Percentiles rank a stretch among this genome's conserved stretches.
phyloP scores from a whole-genome alignment of 2,888 invertebrate genomes.

The Synergus gifuensis region DNA sequence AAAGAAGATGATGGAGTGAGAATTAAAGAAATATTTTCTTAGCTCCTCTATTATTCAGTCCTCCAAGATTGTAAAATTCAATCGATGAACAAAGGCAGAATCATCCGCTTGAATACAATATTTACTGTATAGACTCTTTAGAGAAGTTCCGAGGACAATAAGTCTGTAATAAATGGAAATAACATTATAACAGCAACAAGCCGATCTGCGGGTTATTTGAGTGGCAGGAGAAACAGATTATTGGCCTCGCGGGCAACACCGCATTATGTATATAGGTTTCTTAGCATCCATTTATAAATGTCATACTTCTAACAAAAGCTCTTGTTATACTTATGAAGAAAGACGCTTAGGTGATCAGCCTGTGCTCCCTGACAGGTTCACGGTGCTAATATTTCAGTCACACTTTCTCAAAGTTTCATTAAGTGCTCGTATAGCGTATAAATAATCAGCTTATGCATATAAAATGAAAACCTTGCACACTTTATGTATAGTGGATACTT shows the following conservation, averaged over 20 bases:
- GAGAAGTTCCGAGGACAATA: not conserved
- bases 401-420: slow-evolving; percentile 29
- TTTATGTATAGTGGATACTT: not conserved
- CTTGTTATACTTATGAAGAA: slow-evolving; percentile 21
- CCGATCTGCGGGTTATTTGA: slow-evolving; percentile 21
- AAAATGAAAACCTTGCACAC: not conserved
- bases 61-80: not conserved
- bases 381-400: not conserved
- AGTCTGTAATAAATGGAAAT: not conserved
- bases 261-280: slow-evolving; percentile 39
- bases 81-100: not conserved
- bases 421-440: not conserved
- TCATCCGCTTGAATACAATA: not conserved
- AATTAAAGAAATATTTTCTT: not conserved
- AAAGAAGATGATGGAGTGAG: too few relatives aligned
- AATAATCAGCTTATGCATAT: not conserved
- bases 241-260: slow-evolving; percentile 9
- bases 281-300: slow-evolving; percentile 35
- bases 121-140: not conserved
- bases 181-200: slow-evolving; percentile 12
- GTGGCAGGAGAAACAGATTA: slow-evolving; percentile 35
- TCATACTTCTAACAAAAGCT: slow-evolving; percentile 31
- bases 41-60: not conserved
- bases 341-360: slow-evolving; percentile 31
- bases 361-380: slow-evolving; percentile 15